These are phyloP conservation scores for Spisula subtruncata DNA, from an alignment of 2,888 invertebrate species.

Conservation along the genomic window DNA sequence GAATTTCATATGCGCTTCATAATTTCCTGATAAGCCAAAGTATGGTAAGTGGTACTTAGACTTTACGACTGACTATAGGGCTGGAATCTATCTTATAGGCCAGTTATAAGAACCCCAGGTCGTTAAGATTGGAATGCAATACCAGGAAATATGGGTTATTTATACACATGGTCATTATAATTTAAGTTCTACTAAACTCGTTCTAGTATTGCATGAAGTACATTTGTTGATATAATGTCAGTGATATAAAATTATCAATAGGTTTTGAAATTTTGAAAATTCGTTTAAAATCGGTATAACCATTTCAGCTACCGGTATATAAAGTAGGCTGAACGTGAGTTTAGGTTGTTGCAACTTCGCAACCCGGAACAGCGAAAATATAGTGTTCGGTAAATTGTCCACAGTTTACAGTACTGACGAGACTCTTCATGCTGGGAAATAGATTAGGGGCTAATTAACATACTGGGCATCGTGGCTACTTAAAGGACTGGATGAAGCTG, in stretches of 20 bases:
- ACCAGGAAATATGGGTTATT: not conserved
- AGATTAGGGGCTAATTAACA: not conserved
- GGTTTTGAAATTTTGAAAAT: too few species aligned
- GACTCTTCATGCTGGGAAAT: not conserved
- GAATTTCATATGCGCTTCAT: conserved; percentile 23
- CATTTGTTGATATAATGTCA: too few species aligned
- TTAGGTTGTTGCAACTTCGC: too few species aligned
- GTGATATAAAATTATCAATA: too few species aligned
- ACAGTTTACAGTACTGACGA: not conserved
- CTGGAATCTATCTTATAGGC: not conserved
- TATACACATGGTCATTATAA: not conserved
- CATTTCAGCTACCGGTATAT: too few species aligned
- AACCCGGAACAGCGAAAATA: too few species aligned
- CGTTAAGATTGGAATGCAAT: conserved; percentile 6
- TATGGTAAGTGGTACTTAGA: conserved; percentile 48
- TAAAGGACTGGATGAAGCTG: not conserved
- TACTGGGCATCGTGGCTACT: not conserved
- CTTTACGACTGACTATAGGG: conserved; percentile 45
- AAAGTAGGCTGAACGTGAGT: too few species aligned
- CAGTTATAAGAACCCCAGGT: not conserved
- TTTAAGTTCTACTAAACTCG: not conserved
- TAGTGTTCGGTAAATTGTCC: too few species aligned
- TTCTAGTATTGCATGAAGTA: not conserved
- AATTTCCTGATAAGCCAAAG: not conserved
- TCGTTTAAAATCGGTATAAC: too few species aligned